Evolutionary conservation across 2,113 vertebrate genomes (phyloP).

Genomic region (Scytalopus superciliaris): DNA sequence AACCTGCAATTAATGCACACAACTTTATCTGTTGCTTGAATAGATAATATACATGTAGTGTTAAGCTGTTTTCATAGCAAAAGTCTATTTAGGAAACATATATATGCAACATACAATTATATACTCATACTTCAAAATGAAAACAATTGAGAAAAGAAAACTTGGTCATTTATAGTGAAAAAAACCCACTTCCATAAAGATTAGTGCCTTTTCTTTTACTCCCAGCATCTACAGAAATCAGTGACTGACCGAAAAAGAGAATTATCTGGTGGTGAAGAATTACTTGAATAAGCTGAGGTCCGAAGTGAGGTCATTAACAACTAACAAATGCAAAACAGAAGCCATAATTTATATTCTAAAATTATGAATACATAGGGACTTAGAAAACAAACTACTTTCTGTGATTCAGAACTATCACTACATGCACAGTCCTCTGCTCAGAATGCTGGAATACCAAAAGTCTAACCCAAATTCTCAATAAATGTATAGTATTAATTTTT

Average conservation of each 20-base stretch:
- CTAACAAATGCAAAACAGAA: not conserved
- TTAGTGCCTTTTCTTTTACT: not conserved
- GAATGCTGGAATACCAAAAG: not conserved
- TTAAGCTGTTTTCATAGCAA: not conserved
- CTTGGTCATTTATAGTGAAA: not conserved
- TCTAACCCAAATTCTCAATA: not conserved
- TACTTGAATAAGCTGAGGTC: not conserved
- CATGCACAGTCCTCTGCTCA: not conserved
- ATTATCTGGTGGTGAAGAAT: not conserved
- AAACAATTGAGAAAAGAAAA: not conserved
- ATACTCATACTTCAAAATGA: not conserved
- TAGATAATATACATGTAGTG: not conserved
- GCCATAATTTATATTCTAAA: not conserved
- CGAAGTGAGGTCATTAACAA: not conserved
- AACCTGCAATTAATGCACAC: conserved; percentile 82
- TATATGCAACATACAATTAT: accelerated
- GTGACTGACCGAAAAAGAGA: not conserved
- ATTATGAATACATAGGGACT: not conserved
- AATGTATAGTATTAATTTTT: not conserved
- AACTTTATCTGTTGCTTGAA: conserved; percentile 7
- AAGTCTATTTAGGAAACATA: not conserved
- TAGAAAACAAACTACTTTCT: not conserved
- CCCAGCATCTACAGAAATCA: not conserved
- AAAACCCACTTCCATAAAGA: not conserved
- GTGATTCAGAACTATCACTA: not conserved